Evolutionary conservation across 2,797 vertebrate genomes (phyloP), one percentile per base, ranked within the genome.

Genomic region (Schizothorax lantsangensis): DNA sequence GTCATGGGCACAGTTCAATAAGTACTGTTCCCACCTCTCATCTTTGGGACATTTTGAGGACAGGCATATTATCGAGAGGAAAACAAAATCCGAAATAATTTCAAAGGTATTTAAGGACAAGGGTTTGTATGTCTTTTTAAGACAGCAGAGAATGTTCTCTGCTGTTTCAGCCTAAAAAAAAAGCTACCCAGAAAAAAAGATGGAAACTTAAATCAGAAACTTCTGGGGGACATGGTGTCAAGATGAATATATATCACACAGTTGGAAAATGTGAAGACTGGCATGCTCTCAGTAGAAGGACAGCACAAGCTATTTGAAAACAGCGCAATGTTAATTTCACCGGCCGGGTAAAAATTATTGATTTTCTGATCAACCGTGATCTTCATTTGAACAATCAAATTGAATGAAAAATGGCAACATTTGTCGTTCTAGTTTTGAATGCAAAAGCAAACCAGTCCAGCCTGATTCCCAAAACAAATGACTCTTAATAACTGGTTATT

Each of bases 51-150:
- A 68, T 68, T 36, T 33, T 68, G 33, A 57, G 66, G 47, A 82
- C 80, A 40, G 23, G 10, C 8, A 10, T 54, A 71, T 62, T 73
- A 74, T 62, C 71, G 14, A n/a, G 38, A 74, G 54, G 38, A 23
- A 72, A 33, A 62, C 54, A 3, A 82, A 54, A 71, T 38, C 36
- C 3, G 1, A 71, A 71, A 82, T 74, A n/a, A 74, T 73, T 14
- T 47, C 9, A 83, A 83, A 84, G 81, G 21, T 4, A 68, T 72
- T 72, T 23, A 77, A 80, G 59, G 79, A 47, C 80, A 57, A 68
- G 30, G 9, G 64, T 36, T 66, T 26, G n/a, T 26, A n/a, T 30
- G 72, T 49, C 19, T 57, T 52, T 75, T 5, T 5, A 52, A 36
- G 19, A 57, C 17, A 33, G 74, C 30, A 38, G 49, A 78, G 30